Base-by-base conservation (phyloP, 2,797 vertebrate species). In the Sebastes dallii region DNA sequence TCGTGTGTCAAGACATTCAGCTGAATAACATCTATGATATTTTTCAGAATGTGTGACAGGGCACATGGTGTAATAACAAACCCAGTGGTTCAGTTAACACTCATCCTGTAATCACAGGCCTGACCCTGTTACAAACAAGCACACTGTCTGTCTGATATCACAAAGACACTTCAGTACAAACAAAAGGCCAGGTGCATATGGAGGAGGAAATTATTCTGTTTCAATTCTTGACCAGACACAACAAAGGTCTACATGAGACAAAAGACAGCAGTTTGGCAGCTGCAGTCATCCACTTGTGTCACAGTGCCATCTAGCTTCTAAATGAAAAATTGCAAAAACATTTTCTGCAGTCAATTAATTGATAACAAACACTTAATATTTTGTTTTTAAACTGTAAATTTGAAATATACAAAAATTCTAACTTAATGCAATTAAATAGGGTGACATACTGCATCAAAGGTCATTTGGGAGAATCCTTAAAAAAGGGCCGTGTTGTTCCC, bases 291-390 rank as follows among this genome's bases (percentile, higher is more conserved):
- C 10, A 52, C 13, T 60, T 77, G 79, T 93, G 87, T 91, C 84
- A 91, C 88, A 93, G 89, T 81, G 91, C 89, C 93, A 92, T 80
- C 94, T 94, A 91, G 86, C 76, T 13, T 32, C 7, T 27, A 42
- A 16, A 54, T 9, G 2, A 46, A 72, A 66, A 6, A 52, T n/a
- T 30, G 8, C 24, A 46, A 46, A 25, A 65, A 13, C 2, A 42
- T 29, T 18, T 64, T 61, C 14, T 30, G 11, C 4, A 32, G 3
- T 46, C 24, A 20, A 42, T 32, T 24, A 25, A 64, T 25, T 29
- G 25, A 58, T 11, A 7, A 73, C 8, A 62, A 34, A 20, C 14
- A 8, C 20, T 29, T 10, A 8, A 34, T 10, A 27, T 22, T 56
- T 72, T 62, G 20, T 52, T 59, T 65, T 30, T 25, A 22, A 58